Conservation (phyloP, 2,113 vertebrate species). For the Tenebrosternarchus preto region DNA sequence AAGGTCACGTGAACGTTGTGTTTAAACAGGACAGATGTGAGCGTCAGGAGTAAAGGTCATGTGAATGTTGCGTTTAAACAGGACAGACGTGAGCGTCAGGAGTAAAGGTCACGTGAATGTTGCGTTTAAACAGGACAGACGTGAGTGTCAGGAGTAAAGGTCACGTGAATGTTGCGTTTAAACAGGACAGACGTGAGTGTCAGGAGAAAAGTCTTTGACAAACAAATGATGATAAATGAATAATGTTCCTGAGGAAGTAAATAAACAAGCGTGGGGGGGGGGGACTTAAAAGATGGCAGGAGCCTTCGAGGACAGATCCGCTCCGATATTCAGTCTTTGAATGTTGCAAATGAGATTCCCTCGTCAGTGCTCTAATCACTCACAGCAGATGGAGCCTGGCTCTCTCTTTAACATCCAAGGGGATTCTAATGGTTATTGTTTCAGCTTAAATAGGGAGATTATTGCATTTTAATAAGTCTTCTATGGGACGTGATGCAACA, state of each 20-base stretch:
- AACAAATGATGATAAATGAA: slow-evolving; percentile 64
- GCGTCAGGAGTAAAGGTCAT: too few species aligned
- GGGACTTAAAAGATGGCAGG: slow-evolving; percentile 84
- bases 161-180: too few species aligned
- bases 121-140: too few species aligned
- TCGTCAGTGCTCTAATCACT: slow-evolving; percentile 99
- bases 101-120: too few species aligned
- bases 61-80: too few species aligned
- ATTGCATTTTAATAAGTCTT: slow-evolving; percentile 99
- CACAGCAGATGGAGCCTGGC: slow-evolving; percentile 97
- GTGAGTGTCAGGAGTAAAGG: too few species aligned
- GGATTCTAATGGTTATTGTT: slow-evolving; percentile 99
- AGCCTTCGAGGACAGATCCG: slow-evolving; percentile 90
- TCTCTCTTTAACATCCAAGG: slow-evolving; percentile 96
- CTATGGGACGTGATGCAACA: slow-evolving; percentile 97
- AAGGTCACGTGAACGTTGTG: too few species aligned
- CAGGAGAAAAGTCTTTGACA: neutral
- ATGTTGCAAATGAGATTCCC: slow-evolving; percentile 99
- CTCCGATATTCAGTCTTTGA: slow-evolving; percentile 95
- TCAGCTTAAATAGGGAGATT: slow-evolving; percentile 99
- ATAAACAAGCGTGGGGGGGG: slow-evolving; percentile 62
- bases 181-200: too few species aligned
- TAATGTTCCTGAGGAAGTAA: slow-evolving; percentile 64
- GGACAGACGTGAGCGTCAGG: too few species aligned
- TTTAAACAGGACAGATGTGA: too few species aligned